Conservation (phyloP, 1,140 invertebrate genomes). For the Platyura marginata region DNA sequence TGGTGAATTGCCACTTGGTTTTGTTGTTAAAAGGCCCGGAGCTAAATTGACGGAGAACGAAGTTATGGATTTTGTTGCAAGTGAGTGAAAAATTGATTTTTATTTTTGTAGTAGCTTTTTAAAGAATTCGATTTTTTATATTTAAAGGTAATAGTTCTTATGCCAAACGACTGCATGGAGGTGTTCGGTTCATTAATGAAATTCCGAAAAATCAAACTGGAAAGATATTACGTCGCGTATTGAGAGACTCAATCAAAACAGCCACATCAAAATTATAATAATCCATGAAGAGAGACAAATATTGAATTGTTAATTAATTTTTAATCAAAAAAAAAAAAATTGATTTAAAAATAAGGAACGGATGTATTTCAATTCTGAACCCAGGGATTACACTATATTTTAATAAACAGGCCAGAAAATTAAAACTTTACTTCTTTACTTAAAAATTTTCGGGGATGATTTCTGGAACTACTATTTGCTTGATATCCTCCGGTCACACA, state of each 20-base stretch:
- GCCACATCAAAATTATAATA: not conserved
- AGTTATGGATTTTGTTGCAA: constrained; percentile 30
- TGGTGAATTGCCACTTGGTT: constrained; percentile 49
- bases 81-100: not conserved
- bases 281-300: too few species aligned
- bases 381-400: too few species aligned
- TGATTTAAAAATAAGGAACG: too few species aligned
- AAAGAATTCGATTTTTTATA: not conserved
- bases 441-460: too few species aligned
- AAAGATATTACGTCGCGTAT: constrained; percentile 39
- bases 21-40: constrained; percentile 34
- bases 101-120: not conserved
- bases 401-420: too few species aligned
- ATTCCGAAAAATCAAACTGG: constrained; percentile 47
- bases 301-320: too few species aligned
- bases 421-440: too few species aligned
- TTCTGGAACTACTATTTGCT: too few species aligned
- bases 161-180: constrained; percentile 35
- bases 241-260: constrained; percentile 25
- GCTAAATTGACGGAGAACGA: constrained; percentile 27
- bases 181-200: constrained; percentile 37
- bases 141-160: constrained; percentile 25
- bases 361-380: too few species aligned
- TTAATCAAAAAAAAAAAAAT: too few species aligned
- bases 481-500: too few species aligned